Percentiles rank a stretch among this genome's conserved stretches.
phyloP scores from a whole-genome alignment of 2,797 vertebrate genomes.

The Oryzias dopingdopingensis region DNA sequence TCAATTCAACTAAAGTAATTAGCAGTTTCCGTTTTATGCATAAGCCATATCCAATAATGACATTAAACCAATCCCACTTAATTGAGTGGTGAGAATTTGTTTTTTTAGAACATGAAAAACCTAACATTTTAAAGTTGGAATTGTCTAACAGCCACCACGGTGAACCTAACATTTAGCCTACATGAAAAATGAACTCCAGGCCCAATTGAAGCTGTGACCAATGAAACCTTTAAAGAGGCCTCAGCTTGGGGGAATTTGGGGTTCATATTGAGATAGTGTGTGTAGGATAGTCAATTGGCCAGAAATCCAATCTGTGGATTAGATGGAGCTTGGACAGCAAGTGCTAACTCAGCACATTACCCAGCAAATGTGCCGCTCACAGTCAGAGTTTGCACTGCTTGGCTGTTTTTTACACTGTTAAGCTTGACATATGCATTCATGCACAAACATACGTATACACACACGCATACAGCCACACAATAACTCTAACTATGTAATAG shows the following conservation, averaged over 20 bases:
- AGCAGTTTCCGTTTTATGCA: too few species aligned
- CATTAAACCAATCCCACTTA: too few species aligned
- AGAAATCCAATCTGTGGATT: conserved; percentile 72
- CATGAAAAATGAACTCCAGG: conserved; percentile 9
- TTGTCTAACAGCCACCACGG: too few species aligned
- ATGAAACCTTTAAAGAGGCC: conserved; percentile 43
- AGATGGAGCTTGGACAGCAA: conserved; percentile 64
- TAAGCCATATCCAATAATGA: too few species aligned
- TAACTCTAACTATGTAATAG: conserved; percentile 10
- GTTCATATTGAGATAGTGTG: conserved; percentile 17
- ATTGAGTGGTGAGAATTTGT: too few species aligned
- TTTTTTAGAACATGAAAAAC: too few species aligned
- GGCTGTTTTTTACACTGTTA: conserved; percentile 59
- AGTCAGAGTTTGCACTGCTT: conserved; percentile 58
- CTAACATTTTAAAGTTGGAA: too few species aligned
- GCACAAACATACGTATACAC: conserved; percentile 33
- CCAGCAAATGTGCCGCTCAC: conserved; percentile 66
- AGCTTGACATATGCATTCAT: conserved; percentile 26
- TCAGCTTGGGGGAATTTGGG: conserved; percentile 26
- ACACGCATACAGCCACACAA: conserved; percentile 16
- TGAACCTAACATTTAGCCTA: too few species aligned
- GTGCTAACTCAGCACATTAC: conserved; percentile 75
- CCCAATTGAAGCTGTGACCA: conserved; percentile 32
- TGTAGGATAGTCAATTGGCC: conserved; percentile 41
- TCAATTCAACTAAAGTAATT: too few species aligned